A percentile compares a stretch with the other conserved stretches of the same genome.
phyloP scores from a whole-genome alignment of 2,113 vertebrate species.

The Ailuropoda melanoleuca region DNA sequence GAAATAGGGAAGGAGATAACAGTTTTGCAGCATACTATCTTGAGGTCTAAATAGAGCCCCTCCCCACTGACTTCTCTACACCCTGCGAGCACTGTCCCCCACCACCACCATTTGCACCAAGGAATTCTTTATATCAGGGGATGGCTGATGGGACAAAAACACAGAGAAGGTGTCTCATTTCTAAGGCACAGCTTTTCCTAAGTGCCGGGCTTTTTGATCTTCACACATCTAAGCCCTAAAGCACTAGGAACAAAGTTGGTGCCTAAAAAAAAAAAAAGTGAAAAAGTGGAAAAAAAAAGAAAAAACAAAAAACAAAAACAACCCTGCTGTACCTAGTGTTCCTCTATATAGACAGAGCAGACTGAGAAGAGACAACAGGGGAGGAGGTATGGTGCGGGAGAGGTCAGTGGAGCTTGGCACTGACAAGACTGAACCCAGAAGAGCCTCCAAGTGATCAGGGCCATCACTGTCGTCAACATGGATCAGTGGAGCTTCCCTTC shows the following conservation, averaged over 20 bases:
- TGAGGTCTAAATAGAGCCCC: neutral
- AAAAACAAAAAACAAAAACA: neutral
- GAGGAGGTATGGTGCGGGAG: rapidly evolving
- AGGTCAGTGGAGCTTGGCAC: neutral
- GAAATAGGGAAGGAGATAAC: neutral
- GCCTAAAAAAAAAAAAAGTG: neutral
- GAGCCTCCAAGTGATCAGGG: neutral
- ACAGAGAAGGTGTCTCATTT: neutral
- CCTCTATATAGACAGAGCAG: neutral
- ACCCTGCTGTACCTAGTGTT: neutral
- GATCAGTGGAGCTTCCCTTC: neutral
- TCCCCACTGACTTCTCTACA: neutral
- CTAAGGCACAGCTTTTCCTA: neutral
- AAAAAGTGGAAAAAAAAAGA: neutral
- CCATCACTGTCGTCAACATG: neutral
- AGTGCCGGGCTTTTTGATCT: neutral
- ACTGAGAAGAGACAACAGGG: neutral
- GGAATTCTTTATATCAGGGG: neutral
- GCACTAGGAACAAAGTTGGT: neutral
- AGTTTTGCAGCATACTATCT: neutral
- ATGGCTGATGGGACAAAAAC: neutral
- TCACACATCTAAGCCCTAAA: neutral
- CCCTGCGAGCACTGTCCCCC: neutral
- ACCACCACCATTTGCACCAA: neutral
- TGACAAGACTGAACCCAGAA: neutral